Base-by-base conservation (phyloP, 1,140 invertebrate species). In the Drosophila tropicalis region DNA sequence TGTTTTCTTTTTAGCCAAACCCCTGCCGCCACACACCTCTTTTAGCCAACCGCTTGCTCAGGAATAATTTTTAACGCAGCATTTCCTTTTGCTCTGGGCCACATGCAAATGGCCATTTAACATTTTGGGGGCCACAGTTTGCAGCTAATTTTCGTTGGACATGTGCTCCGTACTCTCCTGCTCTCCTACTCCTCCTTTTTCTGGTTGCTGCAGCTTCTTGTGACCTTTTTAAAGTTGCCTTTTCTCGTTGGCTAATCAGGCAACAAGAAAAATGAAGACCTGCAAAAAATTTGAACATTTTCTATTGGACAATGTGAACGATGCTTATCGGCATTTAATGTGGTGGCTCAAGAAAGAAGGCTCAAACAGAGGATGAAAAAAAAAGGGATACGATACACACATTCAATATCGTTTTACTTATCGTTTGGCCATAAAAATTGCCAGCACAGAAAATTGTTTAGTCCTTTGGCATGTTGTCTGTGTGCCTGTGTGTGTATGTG, bases 391-490 rank as follows among this genome's bases (percentile, higher is more conserved):
- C 67, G 70, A 70, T 55, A 71, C 67, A 81, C 67, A 66, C 79
- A 79, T 86, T 86, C 83, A 89, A 89, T 87, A 87, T 87, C 83
- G 84, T 87, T 87, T 84, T 87, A 87, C 84, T 87, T 87, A 87
- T 87, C 84, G 84, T 80, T 86, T 89, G 84, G 79, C 84, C 80
- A 89, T 87, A 89, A 87, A 86, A 87, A 87, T 80, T 89, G 84
- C 84, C 80, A 87, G 81, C 85, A 79, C 84, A 89, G 84, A 87
- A 87, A 87, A 87, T 87, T 87, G 84, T 87, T 87, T 87, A 87
- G 84, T 87, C 84, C 84, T 89, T 87, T 87, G 76, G 80, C 83
- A 72, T 83, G 82, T 51, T 51, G 44, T 51, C 17, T 10, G 15
- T 47, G 15, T 47, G 41, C 0, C 5, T 44, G 41, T 44, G 2